A percentile compares a stretch with the other conserved stretches of the same genome.
phyloP scores from a whole-genome alignment of 1,140 invertebrate species.

The Globodera rostochiensis region DNA sequence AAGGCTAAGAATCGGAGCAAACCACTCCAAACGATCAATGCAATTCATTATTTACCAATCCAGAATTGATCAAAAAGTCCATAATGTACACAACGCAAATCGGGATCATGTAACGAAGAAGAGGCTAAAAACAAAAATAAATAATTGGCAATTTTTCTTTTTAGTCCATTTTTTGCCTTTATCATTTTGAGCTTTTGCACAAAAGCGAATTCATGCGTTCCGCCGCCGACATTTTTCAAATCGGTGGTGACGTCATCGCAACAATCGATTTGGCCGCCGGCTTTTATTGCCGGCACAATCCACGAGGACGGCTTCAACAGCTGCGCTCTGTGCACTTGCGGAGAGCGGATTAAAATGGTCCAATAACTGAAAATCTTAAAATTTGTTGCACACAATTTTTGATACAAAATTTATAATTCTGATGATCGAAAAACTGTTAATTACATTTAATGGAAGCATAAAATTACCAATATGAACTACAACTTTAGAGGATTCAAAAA shows the following conservation, averaged over 20 bases:
- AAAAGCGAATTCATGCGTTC: neutral
- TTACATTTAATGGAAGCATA: too few relatives aligned
- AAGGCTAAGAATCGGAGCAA: neutral
- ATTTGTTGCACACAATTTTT: neutral
- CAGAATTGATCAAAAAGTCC: constrained; percentile 88
- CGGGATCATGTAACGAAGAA: constrained; percentile 80
- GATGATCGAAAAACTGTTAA: too few relatives aligned
- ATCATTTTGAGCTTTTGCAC: neutral
- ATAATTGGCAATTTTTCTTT: too few relatives aligned
- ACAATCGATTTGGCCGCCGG: neutral
- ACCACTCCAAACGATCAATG: neutral
- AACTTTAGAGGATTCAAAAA: too few relatives aligned
- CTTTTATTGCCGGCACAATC: constrained; percentile 28
- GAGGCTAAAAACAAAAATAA: constrained; percentile 44
- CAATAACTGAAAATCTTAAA: constrained; percentile 17
- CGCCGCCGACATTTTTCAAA: neutral
- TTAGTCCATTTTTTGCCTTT: neutral
- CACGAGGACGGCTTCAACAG: constrained; percentile 31
- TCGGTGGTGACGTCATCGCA: neutral
- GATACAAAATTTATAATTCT: neutral
- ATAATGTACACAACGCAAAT: constrained; percentile 79
- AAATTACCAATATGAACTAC: too few relatives aligned
- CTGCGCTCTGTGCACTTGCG: constrained; percentile 14
- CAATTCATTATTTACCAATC: constrained; percentile 71
- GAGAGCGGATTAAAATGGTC: constrained; percentile 21